phyloP scores from a whole-genome alignment of 2,113 vertebrate species.

The Hydrolagus affinis region DNA sequence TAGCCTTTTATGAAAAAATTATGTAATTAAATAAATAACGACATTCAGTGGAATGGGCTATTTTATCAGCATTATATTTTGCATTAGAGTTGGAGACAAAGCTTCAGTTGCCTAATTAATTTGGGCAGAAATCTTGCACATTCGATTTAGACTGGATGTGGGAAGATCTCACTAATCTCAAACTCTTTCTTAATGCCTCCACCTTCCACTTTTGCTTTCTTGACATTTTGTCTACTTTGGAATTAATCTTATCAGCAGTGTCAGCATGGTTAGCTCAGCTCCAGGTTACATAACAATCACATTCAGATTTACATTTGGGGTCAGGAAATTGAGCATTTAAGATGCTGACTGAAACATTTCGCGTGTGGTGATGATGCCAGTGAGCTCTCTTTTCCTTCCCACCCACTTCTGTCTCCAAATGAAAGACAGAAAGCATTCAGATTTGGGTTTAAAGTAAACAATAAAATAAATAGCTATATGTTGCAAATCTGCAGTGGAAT shows the following conservation, averaged over 20 bases:
- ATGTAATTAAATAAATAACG: too few relatives aligned
- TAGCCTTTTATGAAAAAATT: too few relatives aligned
- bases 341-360: background rate
- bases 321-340: background rate
- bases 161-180: too few relatives aligned
- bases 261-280: conserved; percentile 7
- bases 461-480: background rate
- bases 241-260: background rate
- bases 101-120: too few relatives aligned
- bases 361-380: background rate
- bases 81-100: too few relatives aligned
- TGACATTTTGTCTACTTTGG: background rate
- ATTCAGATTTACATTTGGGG: background rate
- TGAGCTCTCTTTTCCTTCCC: background rate
- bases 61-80: too few relatives aligned
- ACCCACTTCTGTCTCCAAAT: background rate
- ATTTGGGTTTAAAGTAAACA: background rate
- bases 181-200: background rate
- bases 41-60: too few relatives aligned
- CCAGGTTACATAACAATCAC: background rate
- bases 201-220: conserved; percentile 17
- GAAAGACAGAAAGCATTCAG: background rate
- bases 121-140: background rate
- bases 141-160: background rate
- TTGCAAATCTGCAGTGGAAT: background rate